These are phyloP conservation scores for Sardinella longiceps DNA, from an alignment of 2,797 vertebrate species.

Conservation along the genomic window DNA sequence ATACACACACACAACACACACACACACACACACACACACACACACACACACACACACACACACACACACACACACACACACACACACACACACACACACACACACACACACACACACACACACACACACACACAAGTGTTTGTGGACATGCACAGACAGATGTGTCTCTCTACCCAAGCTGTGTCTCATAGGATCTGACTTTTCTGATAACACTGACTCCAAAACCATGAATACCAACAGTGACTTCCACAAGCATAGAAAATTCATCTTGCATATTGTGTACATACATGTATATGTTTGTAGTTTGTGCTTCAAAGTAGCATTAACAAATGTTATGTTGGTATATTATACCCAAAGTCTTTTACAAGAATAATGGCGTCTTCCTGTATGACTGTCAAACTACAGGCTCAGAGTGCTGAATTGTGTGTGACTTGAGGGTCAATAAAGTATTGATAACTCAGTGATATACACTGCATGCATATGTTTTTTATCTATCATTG, in stretches of 20 bases:
- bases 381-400: not conserved
- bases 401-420: not conserved
- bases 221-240: not conserved
- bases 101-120: not conserved
- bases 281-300: not conserved
- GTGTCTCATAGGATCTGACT: not conserved
- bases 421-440: not conserved
- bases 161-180: not conserved
- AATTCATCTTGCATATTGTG: too few relatives aligned
- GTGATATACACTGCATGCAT: conserved; percentile 19
- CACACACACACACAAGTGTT: not conserved
- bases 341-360: not conserved
- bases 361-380: not conserved
- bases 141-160: not conserved
- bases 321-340: not conserved
- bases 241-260: too few relatives aligned
- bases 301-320: not conserved
- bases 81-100: too few relatives aligned
- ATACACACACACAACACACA: not conserved
- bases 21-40: not conserved
- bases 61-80: not conserved
- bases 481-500: conserved; percentile 52
- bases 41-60: not conserved
- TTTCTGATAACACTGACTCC: not conserved
- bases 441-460: conserved; percentile 15